Base-by-base conservation (phyloP, 2,797 vertebrate genomes). In the Enteromius trimaculatus region DNA sequence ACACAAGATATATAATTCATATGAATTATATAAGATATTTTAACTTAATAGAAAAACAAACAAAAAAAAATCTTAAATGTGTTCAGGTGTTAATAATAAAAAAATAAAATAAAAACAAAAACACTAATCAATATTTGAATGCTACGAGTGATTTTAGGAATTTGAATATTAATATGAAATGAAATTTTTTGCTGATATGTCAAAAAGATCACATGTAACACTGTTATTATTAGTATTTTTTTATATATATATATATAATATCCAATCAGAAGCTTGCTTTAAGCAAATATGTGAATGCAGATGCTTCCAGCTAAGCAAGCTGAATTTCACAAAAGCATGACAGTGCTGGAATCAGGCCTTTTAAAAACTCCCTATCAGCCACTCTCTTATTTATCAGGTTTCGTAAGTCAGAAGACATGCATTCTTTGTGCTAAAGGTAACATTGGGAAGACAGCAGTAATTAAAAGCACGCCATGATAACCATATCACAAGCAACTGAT, bases 401-500 rank as follows among this genome's bases (percentile, higher is more conserved):
- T 47, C 11, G 26, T 8, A 47, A 26, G 42, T 64, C 76, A 47
- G 42, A 34, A 16, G 4, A 37, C 47, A 66, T 23, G 44, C 29
- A 68, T 37, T 62, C 31, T 21, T 34, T 37, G 31, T 53, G 49
- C 47, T 79, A 79, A 79, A 79, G n/a, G 29, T 51, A 68, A 79
- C 21, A 34, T 53, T 31, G 14, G 2, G 10, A 23, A 10, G 51
- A 60, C 66, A 39, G 66, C 10, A 60, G 49, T 60, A 39, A 80
- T 69, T 69, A 68, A 68, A 37, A 39, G 47, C 7, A 26, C 1
- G 6, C 3, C 17, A 51, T 8, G 10, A 68, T 55, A 39, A 65
- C n/a, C 72, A 29, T 55, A 69, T 82, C 60, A n/a, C 11, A 66
- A 55, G 60, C 34, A 82, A 66, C 34, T 42, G 26, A 77, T 77